Evolutionary conservation across 2,797 vertebrate genomes (phyloP).

Genomic region (Cuculus canorus): DNA sequence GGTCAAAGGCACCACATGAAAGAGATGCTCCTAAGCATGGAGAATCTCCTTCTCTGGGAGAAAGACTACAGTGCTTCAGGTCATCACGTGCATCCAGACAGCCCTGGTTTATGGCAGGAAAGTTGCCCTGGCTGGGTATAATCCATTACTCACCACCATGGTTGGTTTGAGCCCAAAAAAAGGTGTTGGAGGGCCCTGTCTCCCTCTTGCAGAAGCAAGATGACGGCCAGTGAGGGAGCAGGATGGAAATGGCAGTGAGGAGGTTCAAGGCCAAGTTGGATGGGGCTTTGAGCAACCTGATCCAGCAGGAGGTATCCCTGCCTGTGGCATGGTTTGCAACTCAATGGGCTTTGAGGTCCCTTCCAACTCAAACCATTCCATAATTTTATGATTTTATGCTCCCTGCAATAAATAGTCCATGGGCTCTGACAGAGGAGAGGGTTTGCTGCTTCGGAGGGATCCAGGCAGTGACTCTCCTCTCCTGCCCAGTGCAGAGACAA

Average conservation of each 20-base stretch:
- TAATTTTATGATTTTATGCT: neutral
- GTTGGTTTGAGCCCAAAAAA: neutral
- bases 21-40: neutral
- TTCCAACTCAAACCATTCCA: too few relatives aligned
- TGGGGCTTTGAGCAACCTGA: too few relatives aligned
- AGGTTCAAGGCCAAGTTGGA: too few relatives aligned
- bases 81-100: neutral
- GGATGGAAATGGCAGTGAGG: neutral
- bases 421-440: neutral
- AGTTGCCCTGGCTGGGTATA: neutral
- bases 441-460: neutral
- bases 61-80: neutral
- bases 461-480: neutral
- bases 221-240: neutral
- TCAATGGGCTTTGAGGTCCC: too few relatives aligned
- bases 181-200: neutral
- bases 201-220: neutral
- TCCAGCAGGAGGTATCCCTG: too few relatives aligned
- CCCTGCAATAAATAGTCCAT: neutral
- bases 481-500: neutral
- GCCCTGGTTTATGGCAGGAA: neutral
- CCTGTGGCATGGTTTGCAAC: too few relatives aligned
- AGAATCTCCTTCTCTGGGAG: neutral
- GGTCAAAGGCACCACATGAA: neutral
- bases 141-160: neutral